phyloP scores from a whole-genome alignment of 2,888 invertebrate genomes.

The Mythimna impura region DNA sequence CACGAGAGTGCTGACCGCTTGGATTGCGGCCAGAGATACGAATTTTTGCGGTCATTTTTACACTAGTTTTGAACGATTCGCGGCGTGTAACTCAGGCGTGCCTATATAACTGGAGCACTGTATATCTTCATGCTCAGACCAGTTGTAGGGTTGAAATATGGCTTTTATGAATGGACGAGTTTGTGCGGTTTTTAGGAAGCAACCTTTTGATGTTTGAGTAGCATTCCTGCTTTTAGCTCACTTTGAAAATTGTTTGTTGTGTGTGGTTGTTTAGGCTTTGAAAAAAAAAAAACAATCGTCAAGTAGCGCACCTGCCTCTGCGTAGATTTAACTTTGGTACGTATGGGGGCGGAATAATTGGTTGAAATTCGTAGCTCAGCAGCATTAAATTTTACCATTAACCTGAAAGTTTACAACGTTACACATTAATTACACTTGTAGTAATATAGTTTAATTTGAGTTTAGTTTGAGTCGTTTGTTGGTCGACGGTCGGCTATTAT shows the following conservation, averaged over 20 bases:
- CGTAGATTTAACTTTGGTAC: constrained; percentile 15
- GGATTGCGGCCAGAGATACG: constrained; percentile 73
- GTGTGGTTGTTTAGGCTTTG: constrained; percentile 18
- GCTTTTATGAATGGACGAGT: constrained; percentile 66
- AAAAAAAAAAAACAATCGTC: constrained; percentile 25
- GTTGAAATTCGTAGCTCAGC: constrained; percentile 28
- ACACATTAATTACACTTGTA: constrained; percentile 61
- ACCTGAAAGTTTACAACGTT: constrained; percentile 51
- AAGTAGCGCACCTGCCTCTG: constrained; percentile 5
- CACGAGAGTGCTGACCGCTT: constrained; percentile 70
- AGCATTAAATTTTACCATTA: constrained; percentile 46
- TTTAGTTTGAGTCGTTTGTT: constrained; percentile 58
- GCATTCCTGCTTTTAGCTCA: constrained; percentile 52
- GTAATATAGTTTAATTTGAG: constrained; percentile 66
- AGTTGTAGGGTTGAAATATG: constrained; percentile 68
- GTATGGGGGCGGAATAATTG: constrained; percentile 26
- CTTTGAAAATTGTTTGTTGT: constrained; percentile 48
- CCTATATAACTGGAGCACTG: constrained; percentile 56
- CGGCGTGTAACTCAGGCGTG: constrained; percentile 60
- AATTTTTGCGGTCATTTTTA: constrained; percentile 72
- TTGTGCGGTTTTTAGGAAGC: constrained; percentile 63
- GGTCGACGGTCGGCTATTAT: constrained; percentile 38
- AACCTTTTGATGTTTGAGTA: constrained; percentile 65
- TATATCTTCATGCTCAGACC: constrained; percentile 57
- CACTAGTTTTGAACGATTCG: constrained; percentile 72